These are phyloP conservation scores for Cygnus atratus DNA, from an alignment of 2,113 vertebrate species.

Conservation along the genomic window DNA sequence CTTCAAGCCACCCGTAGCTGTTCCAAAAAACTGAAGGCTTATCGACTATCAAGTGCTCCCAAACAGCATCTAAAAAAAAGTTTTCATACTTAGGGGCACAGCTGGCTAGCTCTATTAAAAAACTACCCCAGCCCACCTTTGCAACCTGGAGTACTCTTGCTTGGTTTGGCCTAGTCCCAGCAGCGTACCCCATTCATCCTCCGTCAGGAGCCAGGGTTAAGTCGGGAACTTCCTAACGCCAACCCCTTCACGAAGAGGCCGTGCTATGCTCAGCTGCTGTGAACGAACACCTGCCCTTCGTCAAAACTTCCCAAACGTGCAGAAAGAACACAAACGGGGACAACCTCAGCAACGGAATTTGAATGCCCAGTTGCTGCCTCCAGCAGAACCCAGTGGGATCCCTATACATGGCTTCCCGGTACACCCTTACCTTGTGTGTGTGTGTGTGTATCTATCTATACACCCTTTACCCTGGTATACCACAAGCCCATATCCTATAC, in stretches of 20 bases:
- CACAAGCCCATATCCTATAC: too few species aligned
- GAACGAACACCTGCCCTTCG: neutral
- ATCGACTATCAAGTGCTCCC: neutral
- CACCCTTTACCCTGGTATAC: too few species aligned
- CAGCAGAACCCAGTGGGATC: neutral
- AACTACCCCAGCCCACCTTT: neutral
- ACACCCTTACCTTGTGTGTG: too few species aligned
- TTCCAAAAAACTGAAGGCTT: neutral
- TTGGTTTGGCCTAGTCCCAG: neutral
- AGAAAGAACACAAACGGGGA: neutral
- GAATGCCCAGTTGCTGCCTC: fast-evolving
- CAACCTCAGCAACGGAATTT: neutral
- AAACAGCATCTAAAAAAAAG: neutral
- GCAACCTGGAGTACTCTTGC: neutral
- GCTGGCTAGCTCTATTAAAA: neutral
- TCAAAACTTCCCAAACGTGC: neutral
- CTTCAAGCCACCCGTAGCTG: fast-evolving
- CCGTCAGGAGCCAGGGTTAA: neutral
- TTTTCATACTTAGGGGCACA: neutral
- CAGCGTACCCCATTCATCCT: neutral
- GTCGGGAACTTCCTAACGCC: neutral
- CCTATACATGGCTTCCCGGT: neutral
- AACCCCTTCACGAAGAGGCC: neutral
- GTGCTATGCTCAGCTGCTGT: neutral
- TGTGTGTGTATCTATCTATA: too few species aligned